Conservation (phyloP, 2,113 vertebrate species). For the Amia ocellicauda region DNA sequence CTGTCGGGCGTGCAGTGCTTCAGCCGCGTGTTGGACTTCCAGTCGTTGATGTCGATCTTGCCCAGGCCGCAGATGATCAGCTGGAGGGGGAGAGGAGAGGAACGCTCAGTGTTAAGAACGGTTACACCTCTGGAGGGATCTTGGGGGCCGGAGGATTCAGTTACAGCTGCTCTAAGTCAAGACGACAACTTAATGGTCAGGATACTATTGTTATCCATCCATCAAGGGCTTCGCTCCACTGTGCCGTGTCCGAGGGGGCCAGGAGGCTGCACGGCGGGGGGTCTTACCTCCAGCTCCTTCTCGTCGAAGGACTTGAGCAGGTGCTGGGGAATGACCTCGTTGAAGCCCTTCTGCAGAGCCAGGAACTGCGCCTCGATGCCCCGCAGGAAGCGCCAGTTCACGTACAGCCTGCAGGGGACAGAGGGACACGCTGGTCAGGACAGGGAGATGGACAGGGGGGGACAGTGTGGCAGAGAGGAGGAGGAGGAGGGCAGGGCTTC, state of each 20-base stretch:
- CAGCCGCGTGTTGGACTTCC: conserved; percentile 95
- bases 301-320: conserved; percentile 97
- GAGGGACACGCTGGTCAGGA: neutral
- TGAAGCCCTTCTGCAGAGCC: conserved; percentile 97
- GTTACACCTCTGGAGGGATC: neutral
- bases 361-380: conserved; percentile 97
- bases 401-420: conserved; percentile 74
- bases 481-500: neutral
- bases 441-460: neutral
- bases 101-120: neutral
- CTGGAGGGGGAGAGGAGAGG: conserved; percentile 51
- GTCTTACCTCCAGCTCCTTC: conserved; percentile 92
- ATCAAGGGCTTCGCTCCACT: no score
- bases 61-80: conserved; percentile 96
- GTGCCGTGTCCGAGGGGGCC: no score
- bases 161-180: no score
- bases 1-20: conserved; percentile 97
- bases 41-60: conserved; percentile 96
- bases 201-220: no score
- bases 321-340: conserved; percentile 97
- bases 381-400: conserved; percentile 98
- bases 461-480: neutral
- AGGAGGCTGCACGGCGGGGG: neutral
- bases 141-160: neutral
- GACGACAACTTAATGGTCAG: no score